These are phyloP conservation scores for Periophthalmodon schlosseri DNA, from an alignment of 2,113 vertebrate genomes.

Conservation along the genomic window DNA sequence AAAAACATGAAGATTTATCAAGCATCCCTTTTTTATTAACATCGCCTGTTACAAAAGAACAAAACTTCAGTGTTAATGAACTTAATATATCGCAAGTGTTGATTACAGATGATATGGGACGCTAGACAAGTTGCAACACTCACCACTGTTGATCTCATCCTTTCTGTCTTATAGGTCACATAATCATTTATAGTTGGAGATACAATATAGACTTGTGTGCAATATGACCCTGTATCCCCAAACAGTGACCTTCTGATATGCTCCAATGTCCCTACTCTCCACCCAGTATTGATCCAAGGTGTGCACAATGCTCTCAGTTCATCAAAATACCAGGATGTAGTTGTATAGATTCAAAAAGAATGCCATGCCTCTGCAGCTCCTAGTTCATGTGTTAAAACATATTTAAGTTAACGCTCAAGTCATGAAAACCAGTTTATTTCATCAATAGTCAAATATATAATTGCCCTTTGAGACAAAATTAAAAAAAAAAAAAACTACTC, in stretches of 20 bases:
- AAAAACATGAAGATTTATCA: constrained; percentile 65
- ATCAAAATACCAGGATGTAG: constrained; percentile 39
- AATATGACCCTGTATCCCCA: constrained; percentile 52
- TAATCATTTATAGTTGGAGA: constrained; percentile 42
- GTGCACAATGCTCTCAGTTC: constrained; percentile 47
- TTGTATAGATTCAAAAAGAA: constrained; percentile 43
- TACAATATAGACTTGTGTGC: constrained; percentile 46
- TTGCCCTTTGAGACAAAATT: constrained; percentile 61
- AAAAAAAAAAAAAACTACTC: constrained; percentile 60
- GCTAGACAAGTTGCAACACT: constrained; percentile 69
- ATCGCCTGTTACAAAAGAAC: constrained; percentile 81
- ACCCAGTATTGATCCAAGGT: constrained; percentile 52
- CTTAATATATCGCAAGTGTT: constrained; percentile 74
- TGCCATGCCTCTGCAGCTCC: constrained; percentile 68
- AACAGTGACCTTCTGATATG: constrained; percentile 55
- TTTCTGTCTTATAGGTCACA: constrained; percentile 46
- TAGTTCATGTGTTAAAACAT: constrained; percentile 70
- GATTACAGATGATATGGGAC: constrained; percentile 72
- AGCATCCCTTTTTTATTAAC: constrained; percentile 84
- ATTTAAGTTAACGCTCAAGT: constrained; percentile 65
- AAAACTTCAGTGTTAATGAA: constrained; percentile 80
- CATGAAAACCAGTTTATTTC: constrained; percentile 50
- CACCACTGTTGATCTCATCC: constrained; percentile 51
- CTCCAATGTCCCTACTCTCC: constrained; percentile 40
- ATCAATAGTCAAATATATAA: constrained; percentile 31